Conservation (phyloP, 2,797 vertebrate species). For the Oryzias sinensis region DNA sequence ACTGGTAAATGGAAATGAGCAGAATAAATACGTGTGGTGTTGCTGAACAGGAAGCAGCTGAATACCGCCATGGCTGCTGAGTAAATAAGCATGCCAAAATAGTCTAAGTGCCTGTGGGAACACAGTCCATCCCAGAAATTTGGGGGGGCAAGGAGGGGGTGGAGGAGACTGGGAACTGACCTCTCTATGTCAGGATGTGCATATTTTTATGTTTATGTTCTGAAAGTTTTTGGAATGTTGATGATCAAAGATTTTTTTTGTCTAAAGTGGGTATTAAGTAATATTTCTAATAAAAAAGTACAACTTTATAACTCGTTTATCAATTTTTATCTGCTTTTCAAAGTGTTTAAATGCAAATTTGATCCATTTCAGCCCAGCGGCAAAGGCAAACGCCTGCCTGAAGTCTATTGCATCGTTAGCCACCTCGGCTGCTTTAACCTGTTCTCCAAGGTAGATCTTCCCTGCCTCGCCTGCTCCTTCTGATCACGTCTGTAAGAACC, state of each 20-base stretch:
- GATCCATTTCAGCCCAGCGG: slow-evolving; percentile 68
- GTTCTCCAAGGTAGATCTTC: slow-evolving; percentile 86
- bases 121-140: slow-evolving; percentile 57
- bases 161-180: slow-evolving; percentile 60
- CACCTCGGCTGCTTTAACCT: slow-evolving; percentile 92
- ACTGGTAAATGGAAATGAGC: slow-evolving; percentile 79
- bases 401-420: slow-evolving; percentile 89
- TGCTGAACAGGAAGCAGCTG: slow-evolving; percentile 66
- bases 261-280: no score
- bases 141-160: slow-evolving; percentile 66
- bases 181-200: slow-evolving; percentile 25
- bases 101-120: slow-evolving; percentile 70
- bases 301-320: no score
- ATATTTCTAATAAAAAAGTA: no score
- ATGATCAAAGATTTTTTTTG: neutral
- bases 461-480: neutral
- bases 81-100: slow-evolving; percentile 71
- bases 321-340: no score
- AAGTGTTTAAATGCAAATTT: neutral
- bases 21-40: slow-evolving; percentile 49
- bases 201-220: slow-evolving; percentile 19
- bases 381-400: slow-evolving; percentile 70
- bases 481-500: neutral
- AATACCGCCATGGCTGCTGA: slow-evolving; percentile 72
- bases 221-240: slow-evolving; percentile 2